Conservation (phyloP, 2,888 invertebrate species). For the Drosophila longiperda region DNA sequence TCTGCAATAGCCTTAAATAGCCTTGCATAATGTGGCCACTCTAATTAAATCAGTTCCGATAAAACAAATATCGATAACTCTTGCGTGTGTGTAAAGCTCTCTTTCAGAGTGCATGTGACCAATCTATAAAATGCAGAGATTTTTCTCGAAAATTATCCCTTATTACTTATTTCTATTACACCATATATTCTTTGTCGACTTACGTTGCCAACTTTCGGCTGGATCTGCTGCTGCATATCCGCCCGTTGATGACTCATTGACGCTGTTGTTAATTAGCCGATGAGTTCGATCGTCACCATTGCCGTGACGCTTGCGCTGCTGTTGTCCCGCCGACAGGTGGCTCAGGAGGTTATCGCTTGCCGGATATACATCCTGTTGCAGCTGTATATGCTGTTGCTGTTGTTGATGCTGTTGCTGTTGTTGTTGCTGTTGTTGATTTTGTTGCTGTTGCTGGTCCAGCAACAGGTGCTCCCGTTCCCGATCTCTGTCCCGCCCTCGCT, state of each 20-base stretch:
- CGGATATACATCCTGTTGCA: slow-evolving; percentile 35
- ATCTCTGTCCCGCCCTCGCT: slow-evolving; percentile 53
- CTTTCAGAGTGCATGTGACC: background rate
- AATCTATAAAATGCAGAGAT: background rate
- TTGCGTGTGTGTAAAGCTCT: background rate
- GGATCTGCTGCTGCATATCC: slow-evolving; percentile 43
- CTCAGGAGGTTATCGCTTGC: slow-evolving; percentile 53
- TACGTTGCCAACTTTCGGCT: slow-evolving; percentile 92
- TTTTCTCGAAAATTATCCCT: background rate
- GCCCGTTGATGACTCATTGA: slow-evolving; percentile 36
- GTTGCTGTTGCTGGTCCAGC: slow-evolving; percentile 55
- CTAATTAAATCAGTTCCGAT: background rate
- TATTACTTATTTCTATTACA: background rate
- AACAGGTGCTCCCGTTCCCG: slow-evolving; percentile 53
- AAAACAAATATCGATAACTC: background rate
- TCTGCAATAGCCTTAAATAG: background rate
- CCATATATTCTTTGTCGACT: slow-evolving; percentile 55
- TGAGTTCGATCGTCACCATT: slow-evolving; percentile 88
- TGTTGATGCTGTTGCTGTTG: slow-evolving; percentile 14
- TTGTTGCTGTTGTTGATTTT: slow-evolving; percentile 44
- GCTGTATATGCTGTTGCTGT: slow-evolving; percentile 49
- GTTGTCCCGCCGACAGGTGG: slow-evolving; percentile 38
- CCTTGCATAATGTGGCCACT: background rate
- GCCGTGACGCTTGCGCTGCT: slow-evolving; percentile 52
- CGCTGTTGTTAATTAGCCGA: slow-evolving; percentile 86